phyloP scores from a whole-genome alignment of 2,797 vertebrate genomes.

The Cyclura pinguis region DNA sequence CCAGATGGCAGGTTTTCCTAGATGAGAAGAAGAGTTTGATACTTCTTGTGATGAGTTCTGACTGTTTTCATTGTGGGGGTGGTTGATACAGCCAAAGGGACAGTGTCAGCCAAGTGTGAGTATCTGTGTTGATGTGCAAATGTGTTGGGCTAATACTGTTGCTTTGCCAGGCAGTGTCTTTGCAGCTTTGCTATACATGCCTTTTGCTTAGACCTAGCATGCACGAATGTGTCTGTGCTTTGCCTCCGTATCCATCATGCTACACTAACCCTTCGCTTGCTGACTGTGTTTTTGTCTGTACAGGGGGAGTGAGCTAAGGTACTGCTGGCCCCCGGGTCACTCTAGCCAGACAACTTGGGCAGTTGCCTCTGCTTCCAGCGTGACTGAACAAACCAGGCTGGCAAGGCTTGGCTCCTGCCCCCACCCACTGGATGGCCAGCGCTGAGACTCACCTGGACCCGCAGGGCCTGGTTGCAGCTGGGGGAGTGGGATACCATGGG shows the following conservation, averaged over 20 bases:
- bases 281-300: constrained; percentile 89
- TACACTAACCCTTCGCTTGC: constrained; percentile 85
- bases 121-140: background rate
- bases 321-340: constrained; percentile 78
- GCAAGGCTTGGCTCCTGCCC: constrained; percentile 44
- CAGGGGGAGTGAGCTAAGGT: constrained; percentile 87
- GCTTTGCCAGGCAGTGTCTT: constrained; percentile 7
- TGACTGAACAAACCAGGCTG: constrained; percentile 43
- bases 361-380: constrained; percentile 76
- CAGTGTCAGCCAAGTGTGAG: background rate
- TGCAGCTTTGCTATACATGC: background rate
- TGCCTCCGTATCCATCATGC: constrained; percentile 59
- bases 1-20: background rate
- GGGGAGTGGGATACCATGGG: constrained; percentile 8
- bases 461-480: constrained; percentile 15
- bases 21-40: background rate
- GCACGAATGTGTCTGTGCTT: constrained; percentile 53
- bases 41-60: background rate
- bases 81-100: background rate
- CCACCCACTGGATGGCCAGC: constrained; percentile 40
- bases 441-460: constrained; percentile 39
- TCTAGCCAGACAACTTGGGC: constrained; percentile 81
- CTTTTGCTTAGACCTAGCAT: constrained; percentile 34
- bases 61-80: background rate
- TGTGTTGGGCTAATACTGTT: background rate